These are phyloP conservation scores for Drosophila colorata DNA, from an alignment of 2,888 invertebrate genomes.

Conservation along the genomic window DNA sequence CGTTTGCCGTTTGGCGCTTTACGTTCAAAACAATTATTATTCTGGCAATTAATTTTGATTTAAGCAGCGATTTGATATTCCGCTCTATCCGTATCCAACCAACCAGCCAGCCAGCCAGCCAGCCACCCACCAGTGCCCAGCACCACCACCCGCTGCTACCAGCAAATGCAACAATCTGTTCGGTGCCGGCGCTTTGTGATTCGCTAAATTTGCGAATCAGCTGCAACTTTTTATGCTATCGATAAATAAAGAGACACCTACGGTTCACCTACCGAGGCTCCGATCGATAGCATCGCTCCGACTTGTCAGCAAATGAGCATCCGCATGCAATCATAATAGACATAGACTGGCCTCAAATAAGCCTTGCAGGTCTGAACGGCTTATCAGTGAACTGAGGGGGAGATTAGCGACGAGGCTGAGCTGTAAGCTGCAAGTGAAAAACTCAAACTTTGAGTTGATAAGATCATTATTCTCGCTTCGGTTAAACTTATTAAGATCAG, in stretches of 20 bases:
- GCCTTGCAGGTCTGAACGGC: background rate
- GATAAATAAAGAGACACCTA: slow-evolving; percentile 64
- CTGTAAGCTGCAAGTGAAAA: background rate
- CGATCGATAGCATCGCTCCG: slow-evolving; percentile 23
- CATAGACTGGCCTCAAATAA: slow-evolving; percentile 1
- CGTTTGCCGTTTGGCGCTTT: slow-evolving; percentile 68
- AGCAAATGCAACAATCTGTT: slow-evolving; percentile 34
- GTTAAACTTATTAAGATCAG: no score
- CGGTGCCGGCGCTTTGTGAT: slow-evolving; percentile 58
- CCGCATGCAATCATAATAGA: slow-evolving; percentile 19
- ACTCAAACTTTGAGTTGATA: background rate
- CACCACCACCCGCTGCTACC: slow-evolving; percentile 56
- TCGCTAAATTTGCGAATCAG: slow-evolving; percentile 56
- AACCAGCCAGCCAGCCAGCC: slow-evolving; percentile 4
- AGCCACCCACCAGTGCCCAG: slow-evolving; percentile 27
- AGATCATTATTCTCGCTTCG: background rate
- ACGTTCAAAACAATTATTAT: slow-evolving; percentile 82
- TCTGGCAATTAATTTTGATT: slow-evolving; percentile 83
- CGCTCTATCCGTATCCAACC: slow-evolving; percentile 34
- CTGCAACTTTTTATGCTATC: slow-evolving; percentile 39
- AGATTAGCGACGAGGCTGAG: background rate
- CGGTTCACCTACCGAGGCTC: slow-evolving; percentile 15
- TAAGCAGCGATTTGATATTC: slow-evolving; percentile 80
- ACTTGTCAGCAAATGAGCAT: slow-evolving; percentile 45
- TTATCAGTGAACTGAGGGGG: background rate